phyloP scores from a whole-genome alignment of 2,113 vertebrate species.

The Casuarius casuarius region DNA sequence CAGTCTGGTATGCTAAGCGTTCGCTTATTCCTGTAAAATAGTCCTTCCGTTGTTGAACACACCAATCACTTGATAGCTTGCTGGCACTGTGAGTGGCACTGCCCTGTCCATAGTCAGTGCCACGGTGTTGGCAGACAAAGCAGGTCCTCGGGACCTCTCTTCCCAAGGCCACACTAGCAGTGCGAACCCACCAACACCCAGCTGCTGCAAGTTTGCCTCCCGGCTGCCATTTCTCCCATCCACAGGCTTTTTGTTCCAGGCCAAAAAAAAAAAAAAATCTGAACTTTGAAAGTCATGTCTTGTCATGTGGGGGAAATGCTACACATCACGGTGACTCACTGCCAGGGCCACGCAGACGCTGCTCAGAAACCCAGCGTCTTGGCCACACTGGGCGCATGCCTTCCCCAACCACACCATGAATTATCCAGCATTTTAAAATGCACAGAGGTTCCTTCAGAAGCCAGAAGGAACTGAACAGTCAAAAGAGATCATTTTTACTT shows the following conservation, averaged over 20 bases:
- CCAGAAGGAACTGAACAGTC: neutral
- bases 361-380: neutral
- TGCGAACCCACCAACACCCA: neutral
- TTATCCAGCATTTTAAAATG: neutral
- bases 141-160: neutral
- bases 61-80: neutral
- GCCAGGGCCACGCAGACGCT: neutral
- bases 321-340: neutral
- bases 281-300: neutral
- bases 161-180: neutral
- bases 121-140: neutral
- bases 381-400: neutral
- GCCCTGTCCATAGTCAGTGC: neutral
- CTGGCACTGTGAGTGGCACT: neutral
- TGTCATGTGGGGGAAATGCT: neutral
- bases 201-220: neutral
- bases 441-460: neutral
- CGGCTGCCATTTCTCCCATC: neutral
- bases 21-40: neutral
- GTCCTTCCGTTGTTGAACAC: neutral
- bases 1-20: neutral
- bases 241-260: neutral
- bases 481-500: neutral
- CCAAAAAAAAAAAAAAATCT: neutral
- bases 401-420: neutral